phyloP scores from a whole-genome alignment of 2,888 invertebrate species.

The Cerceris rybyensis region DNA sequence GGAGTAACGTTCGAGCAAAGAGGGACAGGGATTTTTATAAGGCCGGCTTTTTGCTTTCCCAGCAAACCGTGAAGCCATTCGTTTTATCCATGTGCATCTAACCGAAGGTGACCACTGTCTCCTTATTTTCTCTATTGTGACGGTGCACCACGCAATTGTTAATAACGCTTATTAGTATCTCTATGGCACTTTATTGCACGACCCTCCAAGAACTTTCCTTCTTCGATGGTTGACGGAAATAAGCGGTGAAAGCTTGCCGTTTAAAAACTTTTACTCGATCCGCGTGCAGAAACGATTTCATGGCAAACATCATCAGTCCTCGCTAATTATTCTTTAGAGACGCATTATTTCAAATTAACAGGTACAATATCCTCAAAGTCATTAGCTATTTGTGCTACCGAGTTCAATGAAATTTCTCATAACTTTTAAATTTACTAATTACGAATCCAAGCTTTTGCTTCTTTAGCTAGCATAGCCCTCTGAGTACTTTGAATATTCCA shows the following conservation, averaged over 20 bases:
- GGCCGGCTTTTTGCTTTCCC: conserved; percentile 26
- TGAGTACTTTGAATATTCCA: too few species aligned
- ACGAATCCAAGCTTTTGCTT: too few species aligned
- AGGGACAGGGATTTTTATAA: conserved; percentile 51
- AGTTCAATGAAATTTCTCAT: too few species aligned
- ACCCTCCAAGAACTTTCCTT: conserved; percentile 56
- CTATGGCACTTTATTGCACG: conserved; percentile 15
- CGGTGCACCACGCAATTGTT: conserved; percentile 43
- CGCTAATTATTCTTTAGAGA: too few species aligned
- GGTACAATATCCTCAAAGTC: too few species aligned
- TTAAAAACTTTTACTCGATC: conserved; percentile 64
- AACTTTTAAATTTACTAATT: too few species aligned
- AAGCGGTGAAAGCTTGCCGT: conserved; percentile 73
- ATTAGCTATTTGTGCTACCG: too few species aligned
- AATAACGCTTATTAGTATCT: conserved; percentile 66
- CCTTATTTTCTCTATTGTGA: conserved; percentile 73
- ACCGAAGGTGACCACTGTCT: conserved; percentile 45
- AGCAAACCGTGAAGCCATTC: conserved; percentile 51
- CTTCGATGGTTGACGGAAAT: conserved; percentile 70
- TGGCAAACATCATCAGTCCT: too few species aligned
- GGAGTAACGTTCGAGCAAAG: conserved; percentile 33
- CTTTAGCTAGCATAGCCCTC: too few species aligned
- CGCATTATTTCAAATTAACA: too few species aligned
- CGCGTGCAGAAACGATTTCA: neutral
- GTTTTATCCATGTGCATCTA: conserved; percentile 54